A percentile compares a stretch with the other conserved stretches of the same genome.
phyloP scores from a whole-genome alignment of 92 coral and sea anemone genomes.

The Hydrozoanthus gracilis region DNA sequence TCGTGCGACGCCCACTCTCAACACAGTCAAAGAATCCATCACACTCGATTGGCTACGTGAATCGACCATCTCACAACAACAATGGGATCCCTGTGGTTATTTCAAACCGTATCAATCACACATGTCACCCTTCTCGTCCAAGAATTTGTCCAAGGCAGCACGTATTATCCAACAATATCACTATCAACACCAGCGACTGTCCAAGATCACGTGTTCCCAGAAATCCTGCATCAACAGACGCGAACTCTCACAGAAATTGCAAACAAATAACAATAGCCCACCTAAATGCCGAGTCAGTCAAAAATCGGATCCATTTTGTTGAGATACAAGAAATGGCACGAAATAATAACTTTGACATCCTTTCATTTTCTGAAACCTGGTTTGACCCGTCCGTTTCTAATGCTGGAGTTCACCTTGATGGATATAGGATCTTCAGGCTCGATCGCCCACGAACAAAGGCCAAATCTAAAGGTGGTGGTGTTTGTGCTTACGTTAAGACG shows the following conservation, averaged over 20 bases:
- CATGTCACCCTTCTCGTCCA: too few relatives aligned
- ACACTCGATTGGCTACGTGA: not conserved
- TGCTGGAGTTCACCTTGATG: conserved; percentile 13
- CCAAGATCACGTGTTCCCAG: too few relatives aligned
- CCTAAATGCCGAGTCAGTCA: not conserved
- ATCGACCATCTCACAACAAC: not conserved
- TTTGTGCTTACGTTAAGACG: conserved; percentile 49
- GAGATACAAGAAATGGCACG: not conserved
- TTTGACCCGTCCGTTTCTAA: not conserved
- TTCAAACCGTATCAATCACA: too few relatives aligned
- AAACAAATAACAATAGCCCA: not conserved
- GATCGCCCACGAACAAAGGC: not conserved
- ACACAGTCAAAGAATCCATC: not conserved
- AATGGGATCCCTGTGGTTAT: not conserved
- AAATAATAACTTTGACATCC: conserved; percentile 1
- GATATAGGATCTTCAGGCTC: conserved; percentile 45
- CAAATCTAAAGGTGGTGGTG: conserved; percentile 5
- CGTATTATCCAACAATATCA: too few relatives aligned
- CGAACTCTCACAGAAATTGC: conserved; percentile 1
- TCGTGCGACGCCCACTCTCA: conserved; percentile 2
- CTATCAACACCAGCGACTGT: too few relatives aligned
- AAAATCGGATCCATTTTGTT: not conserved
- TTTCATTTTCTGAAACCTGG: conserved; percentile 24
- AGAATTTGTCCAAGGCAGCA: too few relatives aligned
- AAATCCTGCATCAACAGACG: not conserved